phyloP scores from a whole-genome alignment of 2,113 vertebrate genomes.

The Takifugu flavidus region DNA sequence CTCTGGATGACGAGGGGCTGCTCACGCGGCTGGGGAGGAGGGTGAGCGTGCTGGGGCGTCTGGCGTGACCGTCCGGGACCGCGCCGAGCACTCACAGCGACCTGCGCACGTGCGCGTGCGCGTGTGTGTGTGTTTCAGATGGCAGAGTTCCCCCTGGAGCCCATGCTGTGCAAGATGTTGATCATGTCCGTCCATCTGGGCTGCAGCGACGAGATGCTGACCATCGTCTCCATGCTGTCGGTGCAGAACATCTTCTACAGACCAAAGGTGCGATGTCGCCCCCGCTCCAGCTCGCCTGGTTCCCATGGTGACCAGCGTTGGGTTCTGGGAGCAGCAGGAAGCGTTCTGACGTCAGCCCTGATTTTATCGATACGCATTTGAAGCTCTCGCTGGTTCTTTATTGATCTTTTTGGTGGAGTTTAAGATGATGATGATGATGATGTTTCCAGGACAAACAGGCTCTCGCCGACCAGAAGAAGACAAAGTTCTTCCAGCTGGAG shows the following conservation, averaged over 20 bases:
- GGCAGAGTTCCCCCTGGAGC: conserved; percentile 97
- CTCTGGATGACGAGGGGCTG: conserved; percentile 93
- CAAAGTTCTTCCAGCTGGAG: conserved; percentile 94
- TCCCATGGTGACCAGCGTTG: too few species aligned
- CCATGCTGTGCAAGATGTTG: conserved; percentile 98
- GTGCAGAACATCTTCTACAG: conserved; percentile 98
- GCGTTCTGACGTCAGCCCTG: not conserved
- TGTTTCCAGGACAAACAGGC: conserved; percentile 86
- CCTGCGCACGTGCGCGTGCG: not conserved
- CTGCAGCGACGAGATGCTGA: conserved; percentile 97
- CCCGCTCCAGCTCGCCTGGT: not conserved
- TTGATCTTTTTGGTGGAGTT: not conserved
- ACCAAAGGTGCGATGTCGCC: conserved; percentile 85
- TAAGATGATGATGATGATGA: not conserved
- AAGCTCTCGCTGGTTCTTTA: not conserved
- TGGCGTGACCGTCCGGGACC: too few species aligned
- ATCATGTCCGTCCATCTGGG: conserved; percentile 98
- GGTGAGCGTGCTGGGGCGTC: conserved; percentile 68
- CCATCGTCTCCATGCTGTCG: conserved; percentile 96
- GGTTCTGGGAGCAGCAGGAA: not conserved
- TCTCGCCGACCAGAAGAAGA: conserved; percentile 92
- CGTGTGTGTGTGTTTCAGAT: conserved; percentile 75
- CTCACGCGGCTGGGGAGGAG: conserved; percentile 92
- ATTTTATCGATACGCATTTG: not conserved
- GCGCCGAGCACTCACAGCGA: too few species aligned